Percentiles rank a stretch among this genome's conserved stretches.
Conservation (phyloP, 1,140 invertebrate genomes). For the Pteromalus puparum region DNA sequence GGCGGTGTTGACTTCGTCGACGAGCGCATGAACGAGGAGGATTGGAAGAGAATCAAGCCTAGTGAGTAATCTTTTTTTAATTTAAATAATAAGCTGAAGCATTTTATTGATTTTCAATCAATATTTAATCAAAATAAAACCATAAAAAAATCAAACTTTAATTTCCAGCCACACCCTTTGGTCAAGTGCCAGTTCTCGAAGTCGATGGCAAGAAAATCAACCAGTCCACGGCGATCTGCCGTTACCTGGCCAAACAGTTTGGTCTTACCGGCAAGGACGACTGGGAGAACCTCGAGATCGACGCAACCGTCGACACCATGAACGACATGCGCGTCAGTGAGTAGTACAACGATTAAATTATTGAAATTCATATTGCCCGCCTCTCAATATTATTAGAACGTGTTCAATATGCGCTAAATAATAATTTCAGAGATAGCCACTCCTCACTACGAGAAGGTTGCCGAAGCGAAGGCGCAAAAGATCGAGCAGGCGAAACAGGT, state of each 20-base stretch:
- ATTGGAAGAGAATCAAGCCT: slow-evolving; percentile 69
- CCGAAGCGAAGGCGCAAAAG: slow-evolving; percentile 59
- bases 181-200: slow-evolving; percentile 83
- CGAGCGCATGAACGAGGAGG: slow-evolving; percentile 66
- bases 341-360: slow-evolving; percentile 37
- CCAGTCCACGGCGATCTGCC: slow-evolving; percentile 82
- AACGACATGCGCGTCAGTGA: slow-evolving; percentile 67
- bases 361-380: not conserved
- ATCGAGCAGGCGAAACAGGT: not conserved
- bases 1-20: slow-evolving; percentile 78
- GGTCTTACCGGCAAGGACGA: slow-evolving; percentile 79
- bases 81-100: no score
- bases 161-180: slow-evolving; percentile 81
- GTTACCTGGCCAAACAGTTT: slow-evolving; percentile 80
- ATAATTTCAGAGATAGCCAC: slow-evolving; percentile 60
- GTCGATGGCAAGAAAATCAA: slow-evolving; percentile 81
- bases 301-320: slow-evolving; percentile 77
- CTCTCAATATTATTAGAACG: not conserved
- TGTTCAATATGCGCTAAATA: not conserved
- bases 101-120: no score
- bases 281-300: slow-evolving; percentile 79
- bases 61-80: slow-evolving; percentile 60
- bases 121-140: no score
- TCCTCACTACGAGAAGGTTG: slow-evolving; percentile 62
- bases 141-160: not conserved